Evolutionary conservation across 2,888 invertebrate genomes (phyloP), one percentile per base, ranked within the genome.

Genomic region (Didymodactylos carnosus): DNA sequence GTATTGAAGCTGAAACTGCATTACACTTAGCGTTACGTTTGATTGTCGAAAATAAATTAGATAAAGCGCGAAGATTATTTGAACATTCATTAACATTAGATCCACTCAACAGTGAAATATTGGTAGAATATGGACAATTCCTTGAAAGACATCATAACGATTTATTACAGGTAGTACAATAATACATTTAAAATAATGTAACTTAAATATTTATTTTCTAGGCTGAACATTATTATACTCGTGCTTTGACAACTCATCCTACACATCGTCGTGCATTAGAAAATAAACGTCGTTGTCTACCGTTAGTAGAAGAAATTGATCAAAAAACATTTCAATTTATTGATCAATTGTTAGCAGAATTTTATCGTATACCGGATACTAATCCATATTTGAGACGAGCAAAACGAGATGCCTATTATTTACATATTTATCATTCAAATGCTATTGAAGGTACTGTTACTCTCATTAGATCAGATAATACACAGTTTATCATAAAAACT

Each of bases 371-470:
- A 79, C 91, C 93, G 25, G 89, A 90, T 77, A 87, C 87, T 49
- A 89, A 89, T 82, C 87, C 89, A 0, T 90, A 91, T 8, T 85
- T 94, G 77, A 87, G 91, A 72, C 87, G 91, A 79, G 90, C 92
- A 6, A 94, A 94, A 80, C 91, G 91, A 81, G 94, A 95, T 83
- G 92, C 92, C 3, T 97, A 94, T 83, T 94, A 92, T 82, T 84
- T 86, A 77, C 93, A 95, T 81, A 92, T 97, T 76, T 94, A 94
- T 83, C 95, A 97, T 81, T 93, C 94, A 0, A 94, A 93, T 27
- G 95, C 91, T 39, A 93, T 97, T 77, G 97, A 97, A 85, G 95
- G 95, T n/a, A n/a, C n/a, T n/a, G n/a, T n/a, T n/a, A n/a, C n/a
- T n/a, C n/a, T n/a, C n/a, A n/a, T n/a, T n/a, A n/a, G n/a, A n/a